Percentiles rank a stretch among this genome's conserved stretches.
Evolutionary conservation across 1,140 invertebrate species (phyloP).

Genomic region (Neodiprion lecontei): DNA sequence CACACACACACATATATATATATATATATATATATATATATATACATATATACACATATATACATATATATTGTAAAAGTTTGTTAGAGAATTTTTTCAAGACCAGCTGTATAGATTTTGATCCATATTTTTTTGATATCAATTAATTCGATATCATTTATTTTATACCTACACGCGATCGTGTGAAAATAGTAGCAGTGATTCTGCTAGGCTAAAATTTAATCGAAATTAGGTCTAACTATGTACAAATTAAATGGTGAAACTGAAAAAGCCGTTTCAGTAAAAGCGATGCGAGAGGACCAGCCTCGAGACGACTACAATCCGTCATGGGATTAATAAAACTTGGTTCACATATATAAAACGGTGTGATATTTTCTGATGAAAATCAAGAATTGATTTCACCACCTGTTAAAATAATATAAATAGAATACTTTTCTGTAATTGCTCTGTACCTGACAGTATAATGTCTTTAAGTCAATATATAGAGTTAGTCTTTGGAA

Average conservation of each 20-base stretch:
- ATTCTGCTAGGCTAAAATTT: no score
- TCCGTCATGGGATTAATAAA: conserved; percentile 33
- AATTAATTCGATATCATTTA: no score
- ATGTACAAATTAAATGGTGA: neutral
- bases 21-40: no score
- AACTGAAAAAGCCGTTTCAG: neutral
- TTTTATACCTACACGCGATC: no score
- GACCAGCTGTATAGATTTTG: no score
- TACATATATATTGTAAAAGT: no score
- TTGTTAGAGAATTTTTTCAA: no score
- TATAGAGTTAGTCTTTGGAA: conserved; percentile 10
- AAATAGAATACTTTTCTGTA: conserved; percentile 8
- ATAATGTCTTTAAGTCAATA: conserved; percentile 9
- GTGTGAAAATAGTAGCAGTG: no score
- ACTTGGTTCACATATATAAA: conserved; percentile 8
- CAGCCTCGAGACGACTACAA: conserved; percentile 25
- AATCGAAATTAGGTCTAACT: neutral
- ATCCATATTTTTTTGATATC: no score
- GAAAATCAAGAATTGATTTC: neutral
- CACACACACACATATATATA: no score
- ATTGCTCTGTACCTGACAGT: neutral
- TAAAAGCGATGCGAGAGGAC: neutral
- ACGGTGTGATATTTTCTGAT: conserved; percentile 3
- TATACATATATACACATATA: no score
- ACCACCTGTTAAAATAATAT: neutral